Evolutionary conservation across 2,888 invertebrate genomes (phyloP).

Genomic region (Petrophora chlorosata): DNA sequence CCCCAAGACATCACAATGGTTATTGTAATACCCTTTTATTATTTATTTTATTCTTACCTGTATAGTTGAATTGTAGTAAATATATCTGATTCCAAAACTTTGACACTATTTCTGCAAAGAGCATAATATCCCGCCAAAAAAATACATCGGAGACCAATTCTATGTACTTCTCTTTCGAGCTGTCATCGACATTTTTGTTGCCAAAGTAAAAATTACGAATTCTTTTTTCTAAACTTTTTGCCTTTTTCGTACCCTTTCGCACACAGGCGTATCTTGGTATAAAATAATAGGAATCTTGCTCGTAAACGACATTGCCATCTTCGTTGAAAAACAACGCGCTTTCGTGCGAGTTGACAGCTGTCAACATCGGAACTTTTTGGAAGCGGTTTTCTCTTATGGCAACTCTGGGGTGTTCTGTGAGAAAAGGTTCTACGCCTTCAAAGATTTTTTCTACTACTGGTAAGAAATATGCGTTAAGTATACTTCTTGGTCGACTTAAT

Average conservation of each 20-base stretch:
- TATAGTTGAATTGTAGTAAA: constrained; percentile 59
- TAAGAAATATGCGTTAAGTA: constrained; percentile 54
- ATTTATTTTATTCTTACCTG: no score
- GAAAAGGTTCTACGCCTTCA: constrained; percentile 54
- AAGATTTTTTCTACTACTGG: constrained; percentile 66
- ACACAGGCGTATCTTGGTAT: constrained; percentile 55
- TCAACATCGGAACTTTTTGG: constrained; percentile 56
- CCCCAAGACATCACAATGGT: no score
- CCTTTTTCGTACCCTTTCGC: constrained; percentile 37
- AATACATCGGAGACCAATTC: constrained; percentile 57
- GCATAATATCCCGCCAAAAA: constrained; percentile 55
- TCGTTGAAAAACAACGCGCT: constrained; percentile 59
- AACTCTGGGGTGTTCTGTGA: constrained; percentile 54
- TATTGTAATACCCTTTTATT: no score
- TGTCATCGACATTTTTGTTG: constrained; percentile 40
- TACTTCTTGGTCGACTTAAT: constrained; percentile 42
- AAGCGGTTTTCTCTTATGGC: constrained; percentile 49
- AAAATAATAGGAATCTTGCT: constrained; percentile 55
- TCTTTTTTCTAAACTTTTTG: constrained; percentile 17
- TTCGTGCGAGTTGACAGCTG: constrained; percentile 59
- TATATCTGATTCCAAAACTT: constrained; percentile 48
- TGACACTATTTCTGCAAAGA: constrained; percentile 50
- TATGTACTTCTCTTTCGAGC: constrained; percentile 48
- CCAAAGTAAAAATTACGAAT: constrained; percentile 60
- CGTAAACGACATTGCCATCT: constrained; percentile 51